Base-by-base conservation (phyloP, 2,888 invertebrate species). In the Amphiduros pacificus region DNA sequence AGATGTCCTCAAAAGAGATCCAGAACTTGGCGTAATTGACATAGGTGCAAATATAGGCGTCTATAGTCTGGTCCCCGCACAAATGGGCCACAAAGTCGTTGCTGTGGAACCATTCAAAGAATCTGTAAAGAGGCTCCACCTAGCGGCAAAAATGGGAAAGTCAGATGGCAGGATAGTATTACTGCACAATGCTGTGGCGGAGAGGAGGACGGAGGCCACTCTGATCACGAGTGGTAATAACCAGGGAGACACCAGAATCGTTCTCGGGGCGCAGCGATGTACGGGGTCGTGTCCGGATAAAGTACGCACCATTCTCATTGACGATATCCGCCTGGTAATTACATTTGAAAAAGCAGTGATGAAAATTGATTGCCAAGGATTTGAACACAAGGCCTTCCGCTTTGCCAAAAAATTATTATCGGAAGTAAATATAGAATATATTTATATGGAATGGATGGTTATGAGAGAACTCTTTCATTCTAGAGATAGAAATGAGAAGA, bases 11-110 rank as follows among this genome's bases (percentile, higher is more conserved):
- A 28, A 26, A 6, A 27, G 55, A n/a, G 61, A 71, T 49, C 36
- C 48, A 20, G 40, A 32, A 27, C n/a, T 61, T 2, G 65, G 67
- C 2, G 44, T 71, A 11, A 41, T 71, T 26, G 71, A 71, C 53
- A 9, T 69, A 24, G 71, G 71, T 4, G 70, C 71, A 17, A 71
- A 71, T 55, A 65, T 71, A n/a, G 71, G 71, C 11, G 71, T 61
- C 49, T 71, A 69, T 59, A 59, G 60, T 11, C 50, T 71, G 28
- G 17, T 68, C 5, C 67, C 71, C 1, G 68, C 67, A 17, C 62
- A 58, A n/a, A 49, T 65, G 55, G 71, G 68, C 1, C 66, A 61
- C 48, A 29, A 53, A 27, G 68, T 66, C 1, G 60, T 71, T 11
- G 64, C 67, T 17, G 63, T 71, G 14, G 71, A 71, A 40, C 71